These are phyloP conservation scores for Lacanobia wlatinum DNA, from an alignment of 2,888 invertebrate genomes.

Conservation along the genomic window DNA sequence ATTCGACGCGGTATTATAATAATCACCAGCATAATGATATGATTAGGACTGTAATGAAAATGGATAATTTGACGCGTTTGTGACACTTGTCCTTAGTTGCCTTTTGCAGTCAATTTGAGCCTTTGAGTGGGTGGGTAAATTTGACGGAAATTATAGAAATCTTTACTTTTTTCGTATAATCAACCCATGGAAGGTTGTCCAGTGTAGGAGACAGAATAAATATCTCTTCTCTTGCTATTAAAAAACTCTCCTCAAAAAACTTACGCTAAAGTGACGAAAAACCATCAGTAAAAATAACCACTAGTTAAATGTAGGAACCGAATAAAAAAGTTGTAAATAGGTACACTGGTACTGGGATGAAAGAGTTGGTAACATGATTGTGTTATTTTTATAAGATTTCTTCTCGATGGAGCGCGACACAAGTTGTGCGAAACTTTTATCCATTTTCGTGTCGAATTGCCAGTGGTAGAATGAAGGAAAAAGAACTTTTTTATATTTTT, in stretches of 20 bases:
- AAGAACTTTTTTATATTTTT: conserved; percentile 2
- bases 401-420: conserved; percentile 43
- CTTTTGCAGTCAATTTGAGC: not conserved
- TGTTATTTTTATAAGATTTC: conserved; percentile 53
- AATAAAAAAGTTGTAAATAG: conserved; percentile 34
- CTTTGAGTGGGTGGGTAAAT: not conserved
- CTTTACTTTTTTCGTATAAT: not conserved
- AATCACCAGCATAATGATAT: no score
- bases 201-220: no score
- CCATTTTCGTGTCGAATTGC: conserved; percentile 40
- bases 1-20: no score
- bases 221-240: not conserved
- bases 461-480: conserved; percentile 15
- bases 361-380: conserved; percentile 48
- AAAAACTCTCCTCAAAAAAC: not conserved
- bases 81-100: not conserved
- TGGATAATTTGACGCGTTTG: not conserved
- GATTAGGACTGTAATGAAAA: not conserved
- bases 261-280: not conserved
- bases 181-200: no score
- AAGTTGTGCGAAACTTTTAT: conserved; percentile 43
- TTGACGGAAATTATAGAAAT: not conserved
- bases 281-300: not conserved
- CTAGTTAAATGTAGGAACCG: not conserved
- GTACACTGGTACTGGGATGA: conserved; percentile 26